Evolutionary conservation across 2,113 vertebrate species (phyloP), one percentile per base, ranked within the genome.

Genomic region (Reinhardtius hippoglossoides): DNA sequence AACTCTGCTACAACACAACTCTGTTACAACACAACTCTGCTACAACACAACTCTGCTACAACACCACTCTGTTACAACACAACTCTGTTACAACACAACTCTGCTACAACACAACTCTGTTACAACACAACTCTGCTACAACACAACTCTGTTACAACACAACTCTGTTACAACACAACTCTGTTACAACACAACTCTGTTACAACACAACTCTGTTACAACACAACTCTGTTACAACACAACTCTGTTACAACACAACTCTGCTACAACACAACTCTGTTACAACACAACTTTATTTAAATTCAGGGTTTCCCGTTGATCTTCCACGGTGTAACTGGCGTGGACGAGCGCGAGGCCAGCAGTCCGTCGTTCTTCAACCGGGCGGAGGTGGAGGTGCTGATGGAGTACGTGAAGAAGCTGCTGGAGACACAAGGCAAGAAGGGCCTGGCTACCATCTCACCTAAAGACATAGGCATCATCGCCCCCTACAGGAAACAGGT

Each of bases 301-400:
- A 42, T 42, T 54, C 82, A 99, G 98, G 92, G 64, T 20, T 98
- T 99, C 72, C 97, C 98, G 1, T 74, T 99, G 88, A 96, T 99
- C 86, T 98, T 99, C 86, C 96, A 97, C 0, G 96, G 95, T 0
- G 95, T 98, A 3, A 78, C 87, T 0, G 98, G 98, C 31, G 82
- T 52, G 6, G 96, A 98, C 0, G 71, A 89, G 23, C 92, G 95
- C 0, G 98, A 99, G 76, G 93, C 74, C 12, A 97, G 73, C 71
- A 98, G 96, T 48, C 97, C 98, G 0, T 99, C 97, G 0, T 98
- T 98, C 92, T 99, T 99, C 94, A 99, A 99, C 81, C 74, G 92
- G 0, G 73, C 93, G 0, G 98, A 99, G 93, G 94, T 97, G 2
- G 92, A 95, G 20, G 88, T 94, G 0, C 84, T 99, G 67, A 76